Evolutionary conservation across 2,797 vertebrate genomes (phyloP).

Genomic region (Notolepis coatsorum): DNA sequence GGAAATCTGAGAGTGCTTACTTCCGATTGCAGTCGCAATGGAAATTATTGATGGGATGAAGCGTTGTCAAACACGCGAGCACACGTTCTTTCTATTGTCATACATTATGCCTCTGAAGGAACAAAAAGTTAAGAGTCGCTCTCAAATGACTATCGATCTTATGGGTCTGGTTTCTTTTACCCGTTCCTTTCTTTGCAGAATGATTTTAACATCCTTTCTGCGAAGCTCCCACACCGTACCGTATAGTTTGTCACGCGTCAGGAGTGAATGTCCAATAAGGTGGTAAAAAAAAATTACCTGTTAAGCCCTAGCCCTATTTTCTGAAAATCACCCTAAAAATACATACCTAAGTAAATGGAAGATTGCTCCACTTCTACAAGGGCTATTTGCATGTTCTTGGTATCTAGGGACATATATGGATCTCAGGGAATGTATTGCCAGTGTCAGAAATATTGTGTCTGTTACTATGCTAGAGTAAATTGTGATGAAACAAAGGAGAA

Average conservation of each 20-base stretch:
- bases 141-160: slow-evolving; percentile 1
- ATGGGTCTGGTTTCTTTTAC: not conserved
- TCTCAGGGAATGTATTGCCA: too few relatives aligned
- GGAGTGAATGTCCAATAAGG: not conserved
- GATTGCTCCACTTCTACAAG: too few relatives aligned
- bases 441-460: too few relatives aligned
- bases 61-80: slow-evolving; percentile 52
- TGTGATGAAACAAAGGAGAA: too few relatives aligned
- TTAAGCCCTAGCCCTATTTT: too few relatives aligned
- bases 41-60: slow-evolving; percentile 76
- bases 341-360: too few relatives aligned
- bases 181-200: not conserved
- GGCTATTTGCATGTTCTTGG: too few relatives aligned
- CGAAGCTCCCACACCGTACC: not conserved
- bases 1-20: slow-evolving; percentile 67
- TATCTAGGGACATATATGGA: too few relatives aligned
- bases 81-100: slow-evolving; percentile 43
- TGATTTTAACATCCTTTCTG: slow-evolving; percentile 32
- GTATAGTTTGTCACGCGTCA: not conserved
- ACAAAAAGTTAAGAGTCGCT: slow-evolving; percentile 33
- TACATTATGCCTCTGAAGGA: slow-evolving; percentile 41
- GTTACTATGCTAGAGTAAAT: too few relatives aligned
- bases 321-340: too few relatives aligned
- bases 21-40: slow-evolving; percentile 49
- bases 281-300: too few relatives aligned